These are phyloP conservation scores for Phenacoccus solenopsis DNA, from an alignment of 1,140 invertebrate species.

Conservation along the genomic window DNA sequence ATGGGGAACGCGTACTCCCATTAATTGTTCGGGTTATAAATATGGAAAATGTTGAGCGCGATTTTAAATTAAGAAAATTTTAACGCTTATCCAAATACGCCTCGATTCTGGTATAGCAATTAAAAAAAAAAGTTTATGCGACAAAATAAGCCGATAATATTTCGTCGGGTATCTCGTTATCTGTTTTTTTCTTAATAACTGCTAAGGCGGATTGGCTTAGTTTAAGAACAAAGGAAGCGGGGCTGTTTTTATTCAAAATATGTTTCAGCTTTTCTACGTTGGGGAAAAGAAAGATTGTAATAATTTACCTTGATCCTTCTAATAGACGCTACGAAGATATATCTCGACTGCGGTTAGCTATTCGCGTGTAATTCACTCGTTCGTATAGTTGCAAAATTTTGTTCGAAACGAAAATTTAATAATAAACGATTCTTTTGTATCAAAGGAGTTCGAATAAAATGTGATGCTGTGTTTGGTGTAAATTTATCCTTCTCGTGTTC, in stretches of 20 bases:
- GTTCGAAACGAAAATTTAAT: neutral
- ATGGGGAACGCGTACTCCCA: neutral
- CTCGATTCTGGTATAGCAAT: neutral
- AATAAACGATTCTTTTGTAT: neutral
- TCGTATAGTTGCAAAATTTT: no score
- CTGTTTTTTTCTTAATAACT: neutral
- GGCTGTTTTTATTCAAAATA: neutral
- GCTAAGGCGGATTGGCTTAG: neutral
- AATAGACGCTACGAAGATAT: no score
- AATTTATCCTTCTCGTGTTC: neutral
- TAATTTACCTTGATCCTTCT: no score
- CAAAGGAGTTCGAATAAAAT: neutral
- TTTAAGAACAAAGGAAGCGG: neutral
- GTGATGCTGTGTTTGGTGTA: neutral
- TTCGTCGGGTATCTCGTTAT: neutral
- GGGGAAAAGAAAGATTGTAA: no score
- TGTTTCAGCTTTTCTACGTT: no score
- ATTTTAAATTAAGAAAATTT: no score
- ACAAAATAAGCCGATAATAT: slow-evolving; percentile 2
- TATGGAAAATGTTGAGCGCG: slow-evolving; percentile 3
- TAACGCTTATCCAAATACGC: neutral
- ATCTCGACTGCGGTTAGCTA: no score
- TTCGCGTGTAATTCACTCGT: no score
- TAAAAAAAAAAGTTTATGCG: neutral
- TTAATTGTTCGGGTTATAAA: neutral